phyloP scores from a whole-genome alignment of 2,113 vertebrate species.

The Hypanus sabinus region DNA sequence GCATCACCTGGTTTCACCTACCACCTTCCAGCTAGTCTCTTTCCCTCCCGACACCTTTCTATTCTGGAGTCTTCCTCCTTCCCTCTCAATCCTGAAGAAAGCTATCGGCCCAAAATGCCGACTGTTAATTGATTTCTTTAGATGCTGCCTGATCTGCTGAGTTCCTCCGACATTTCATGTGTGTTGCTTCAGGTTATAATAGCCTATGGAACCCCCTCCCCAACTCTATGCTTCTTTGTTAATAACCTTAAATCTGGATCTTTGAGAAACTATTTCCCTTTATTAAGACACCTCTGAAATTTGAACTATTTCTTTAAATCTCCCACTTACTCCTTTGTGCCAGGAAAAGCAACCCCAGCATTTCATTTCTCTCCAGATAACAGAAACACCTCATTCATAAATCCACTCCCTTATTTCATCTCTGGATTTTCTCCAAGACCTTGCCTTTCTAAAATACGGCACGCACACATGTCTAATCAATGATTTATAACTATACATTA shows the following conservation, averaged over 20 bases:
- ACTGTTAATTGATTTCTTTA: too few species aligned
- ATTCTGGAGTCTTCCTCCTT: too few species aligned
- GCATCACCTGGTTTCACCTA: too few species aligned
- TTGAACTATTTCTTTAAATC: not conserved
- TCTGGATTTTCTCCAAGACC: not conserved
- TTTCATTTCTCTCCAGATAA: not conserved
- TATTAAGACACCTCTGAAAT: not conserved
- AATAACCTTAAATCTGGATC: not conserved
- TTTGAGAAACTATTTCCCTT: not conserved
- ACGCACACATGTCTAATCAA: not conserved
- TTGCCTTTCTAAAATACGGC: not conserved
- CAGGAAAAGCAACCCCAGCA: not conserved
- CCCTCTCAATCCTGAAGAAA: too few species aligned
- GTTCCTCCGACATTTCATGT: too few species aligned
- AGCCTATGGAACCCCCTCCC: not conserved
- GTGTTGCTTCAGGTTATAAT: not conserved
- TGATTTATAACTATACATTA: not conserved
- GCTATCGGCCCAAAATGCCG: too few species aligned
- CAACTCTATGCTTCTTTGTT: not conserved
- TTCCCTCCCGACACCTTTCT: too few species aligned
- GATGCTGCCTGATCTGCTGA: too few species aligned
- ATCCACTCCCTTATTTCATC: not conserved
- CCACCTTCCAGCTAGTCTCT: too few species aligned
- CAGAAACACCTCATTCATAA: not conserved
- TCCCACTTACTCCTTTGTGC: not conserved